Evolutionary conservation across 2,888 invertebrate genomes (phyloP), one percentile per base, ranked within the genome.

Genomic region (Julus scandinavius): DNA sequence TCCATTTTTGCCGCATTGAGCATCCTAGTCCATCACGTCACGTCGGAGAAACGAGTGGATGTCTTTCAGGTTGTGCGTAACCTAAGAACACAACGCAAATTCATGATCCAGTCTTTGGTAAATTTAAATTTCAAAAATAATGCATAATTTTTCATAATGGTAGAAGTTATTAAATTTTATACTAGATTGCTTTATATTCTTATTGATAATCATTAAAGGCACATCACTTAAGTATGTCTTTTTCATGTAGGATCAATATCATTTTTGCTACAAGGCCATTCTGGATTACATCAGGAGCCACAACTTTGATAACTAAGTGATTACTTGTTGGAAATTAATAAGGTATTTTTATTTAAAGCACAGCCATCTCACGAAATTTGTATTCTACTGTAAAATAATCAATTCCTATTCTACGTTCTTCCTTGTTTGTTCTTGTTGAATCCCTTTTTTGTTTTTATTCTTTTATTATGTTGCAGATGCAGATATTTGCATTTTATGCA

Each of bases 261-360:
- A 97, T 94, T 97, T 97, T 93, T 94, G 97, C 91, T 96, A 97
- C 94, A 96, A 97, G 93, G 97, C 97, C 92, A 96, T 97, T 93
- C 94, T 90, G 72, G 91, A 91, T 85, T 91, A 90, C 63, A 49
- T 72, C 29, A 58, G 72, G 45, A 86, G 15, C 38, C 87, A 54
- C 49, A 15, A 50, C 15, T 86, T 86, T 41, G 87, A 86, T 54
- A 45, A 86, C 17, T 86, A 86, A 86, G 54, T 63, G 63, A n/a
- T n/a, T n/a, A 63, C 2, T 20, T 63, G 20, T 20, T 20, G 63
- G 63, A 20, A 63, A 63, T 63, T 5, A 63, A 20, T 63, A 63
- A 63, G 63, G 63, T 63, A 63, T 63, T 63, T 63, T 63, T 20
- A 63, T 63, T 63, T 63, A 63, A 63, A 63, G 20, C 20, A 20